Conservation (phyloP, 1,140 invertebrate genomes). For the Geopemphigus sp. region DNA sequence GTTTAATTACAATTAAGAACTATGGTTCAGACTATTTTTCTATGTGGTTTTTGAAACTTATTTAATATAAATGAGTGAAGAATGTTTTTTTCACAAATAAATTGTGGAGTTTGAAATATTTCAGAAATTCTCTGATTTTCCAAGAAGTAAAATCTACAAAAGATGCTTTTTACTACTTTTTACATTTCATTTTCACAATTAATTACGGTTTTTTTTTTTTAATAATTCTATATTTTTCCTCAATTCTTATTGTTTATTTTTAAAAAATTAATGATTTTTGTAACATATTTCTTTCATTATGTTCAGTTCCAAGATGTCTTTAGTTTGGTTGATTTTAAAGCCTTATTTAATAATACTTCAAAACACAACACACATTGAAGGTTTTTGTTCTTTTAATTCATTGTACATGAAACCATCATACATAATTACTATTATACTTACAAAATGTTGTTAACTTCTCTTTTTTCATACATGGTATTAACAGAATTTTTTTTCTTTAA, state of each 20-base stretch:
- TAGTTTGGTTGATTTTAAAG: constrained; percentile 51
- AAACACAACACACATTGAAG: constrained; percentile 52
- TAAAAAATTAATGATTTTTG: constrained; percentile 52
- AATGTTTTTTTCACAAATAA: no score
- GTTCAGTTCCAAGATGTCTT: constrained; percentile 51
- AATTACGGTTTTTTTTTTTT: constrained; percentile 5
- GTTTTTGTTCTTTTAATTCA: background rate
- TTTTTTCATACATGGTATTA: background rate
- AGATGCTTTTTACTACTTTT: constrained; percentile 53
- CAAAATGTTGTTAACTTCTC: background rate
- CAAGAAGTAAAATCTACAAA: constrained; percentile 53
- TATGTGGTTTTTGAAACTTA: no score
- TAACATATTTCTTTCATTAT: constrained; percentile 51
- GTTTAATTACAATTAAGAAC: no score
- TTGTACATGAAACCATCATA: constrained; percentile 3
- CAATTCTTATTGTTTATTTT: constrained; percentile 7
- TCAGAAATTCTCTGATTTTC: constrained; percentile 56
- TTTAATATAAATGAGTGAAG: no score
- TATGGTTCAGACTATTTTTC: no score
- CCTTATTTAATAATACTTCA: constrained; percentile 52
- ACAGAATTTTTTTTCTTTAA: constrained; percentile 2
- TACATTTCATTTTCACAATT: constrained; percentile 49
- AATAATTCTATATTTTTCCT: constrained; percentile 21
- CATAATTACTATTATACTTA: constrained; percentile 8
- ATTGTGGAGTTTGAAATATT: no score